A percentile compares a stretch with the other conserved stretches of the same genome.
These are phyloP conservation scores for Eunapius fragilis DNA, from an alignment of 37 sponge, comb jelly and placozoan genomes.

Conservation along the genomic window DNA sequence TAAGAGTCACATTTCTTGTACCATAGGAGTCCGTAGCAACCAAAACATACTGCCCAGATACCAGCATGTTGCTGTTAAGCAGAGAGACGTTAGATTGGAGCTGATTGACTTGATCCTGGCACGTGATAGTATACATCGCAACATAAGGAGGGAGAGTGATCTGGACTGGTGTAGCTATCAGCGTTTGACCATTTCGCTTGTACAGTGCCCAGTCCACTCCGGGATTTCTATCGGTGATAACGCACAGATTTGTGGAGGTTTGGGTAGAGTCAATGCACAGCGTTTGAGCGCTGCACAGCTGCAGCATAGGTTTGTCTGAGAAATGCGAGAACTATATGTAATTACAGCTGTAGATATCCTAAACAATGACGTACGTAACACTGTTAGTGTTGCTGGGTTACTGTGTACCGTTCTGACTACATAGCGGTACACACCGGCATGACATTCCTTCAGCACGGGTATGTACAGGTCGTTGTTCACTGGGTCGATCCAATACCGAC, in stretches of 20 bases:
- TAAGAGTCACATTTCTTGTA: neutral
- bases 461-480: neutral
- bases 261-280: neutral
- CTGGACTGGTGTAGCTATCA: neutral
- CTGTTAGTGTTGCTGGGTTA: neutral
- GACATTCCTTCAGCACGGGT: neutral
- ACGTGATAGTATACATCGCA: neutral
- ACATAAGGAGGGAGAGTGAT: neutral
- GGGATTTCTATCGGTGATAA: neutral
- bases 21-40: neutral
- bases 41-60: neutral
- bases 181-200: neutral
- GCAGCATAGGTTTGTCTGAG: neutral
- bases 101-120: neutral
- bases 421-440: neutral
- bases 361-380: neutral
- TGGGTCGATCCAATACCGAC: neutral
- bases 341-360: too few species aligned
- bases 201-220: neutral
- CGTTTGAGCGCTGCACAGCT: neutral
- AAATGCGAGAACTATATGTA: too few species aligned
- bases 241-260: neutral
- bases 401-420: neutral
- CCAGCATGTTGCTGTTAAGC: neutral
- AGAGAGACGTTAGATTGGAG: neutral